A percentile compares a stretch with the other conserved stretches of the same genome.
phyloP scores from a whole-genome alignment of 1,140 invertebrate genomes.

The Pseudomyrmex sp. region DNA sequence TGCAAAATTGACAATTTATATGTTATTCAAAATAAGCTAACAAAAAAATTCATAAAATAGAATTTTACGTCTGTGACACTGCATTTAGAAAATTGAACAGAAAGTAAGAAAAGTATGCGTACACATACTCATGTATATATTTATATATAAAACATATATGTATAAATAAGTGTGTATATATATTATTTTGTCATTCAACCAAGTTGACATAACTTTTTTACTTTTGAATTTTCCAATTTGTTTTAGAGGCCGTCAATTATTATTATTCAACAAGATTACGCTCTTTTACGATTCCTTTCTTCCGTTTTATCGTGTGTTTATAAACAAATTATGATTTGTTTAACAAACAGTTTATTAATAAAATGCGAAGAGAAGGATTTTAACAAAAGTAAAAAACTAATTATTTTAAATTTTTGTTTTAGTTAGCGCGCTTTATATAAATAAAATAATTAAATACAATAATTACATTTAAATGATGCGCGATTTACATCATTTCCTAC shows the following conservation, averaged over 20 bases:
- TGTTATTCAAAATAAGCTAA: neutral
- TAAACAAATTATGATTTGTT: no score
- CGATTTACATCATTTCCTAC: neutral
- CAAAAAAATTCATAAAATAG: neutral
- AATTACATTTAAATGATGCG: neutral
- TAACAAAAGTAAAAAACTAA: no score
- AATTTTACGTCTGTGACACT: neutral
- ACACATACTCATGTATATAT: neutral
- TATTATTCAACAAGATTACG: slow-evolving; percentile 15
- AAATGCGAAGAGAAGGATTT: no score
- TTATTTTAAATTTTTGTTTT: no score
- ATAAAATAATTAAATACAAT: neutral
- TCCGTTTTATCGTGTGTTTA: slow-evolving; percentile 14
- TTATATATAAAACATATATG: neutral
- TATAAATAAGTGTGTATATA: neutral
- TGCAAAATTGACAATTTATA: slow-evolving; percentile 31
- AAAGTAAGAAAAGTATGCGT: neutral
- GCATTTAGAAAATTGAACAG: neutral
- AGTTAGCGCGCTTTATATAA: neutral
- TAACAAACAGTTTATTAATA: no score
- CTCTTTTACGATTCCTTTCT: neutral
- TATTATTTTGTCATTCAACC: neutral
- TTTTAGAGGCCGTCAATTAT: slow-evolving; percentile 7
- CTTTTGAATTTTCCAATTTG: neutral
- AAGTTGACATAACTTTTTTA: neutral